Percentiles rank a stretch among this genome's conserved stretches.
Evolutionary conservation across 2,797 vertebrate genomes (phyloP).

Genomic region (Rhinoraja longicauda): DNA sequence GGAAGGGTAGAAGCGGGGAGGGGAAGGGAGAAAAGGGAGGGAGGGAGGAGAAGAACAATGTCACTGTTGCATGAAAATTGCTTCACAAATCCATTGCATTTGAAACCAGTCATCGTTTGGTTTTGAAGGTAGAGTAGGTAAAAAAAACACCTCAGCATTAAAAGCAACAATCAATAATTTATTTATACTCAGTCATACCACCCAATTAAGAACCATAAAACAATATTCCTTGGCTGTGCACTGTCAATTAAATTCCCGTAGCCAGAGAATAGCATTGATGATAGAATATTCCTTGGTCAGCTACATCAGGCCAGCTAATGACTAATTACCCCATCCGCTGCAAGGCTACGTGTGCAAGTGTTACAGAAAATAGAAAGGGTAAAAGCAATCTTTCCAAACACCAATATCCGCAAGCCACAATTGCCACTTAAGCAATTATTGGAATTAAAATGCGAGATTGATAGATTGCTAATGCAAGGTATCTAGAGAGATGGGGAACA

Average conservation of each 20-base stretch:
- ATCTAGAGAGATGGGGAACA: too few relatives aligned
- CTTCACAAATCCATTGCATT: not conserved
- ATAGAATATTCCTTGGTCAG: not conserved
- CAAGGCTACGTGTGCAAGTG: not conserved
- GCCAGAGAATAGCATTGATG: not conserved
- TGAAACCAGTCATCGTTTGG: not conserved
- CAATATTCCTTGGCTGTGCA: not conserved
- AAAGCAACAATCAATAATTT: not conserved
- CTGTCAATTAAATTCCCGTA: not conserved
- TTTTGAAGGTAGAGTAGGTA: not conserved
- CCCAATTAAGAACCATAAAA: not conserved
- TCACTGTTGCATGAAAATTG: not conserved
- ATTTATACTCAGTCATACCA: not conserved
- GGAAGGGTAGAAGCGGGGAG: too few relatives aligned
- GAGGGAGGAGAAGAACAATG: not conserved
- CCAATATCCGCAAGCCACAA: too few relatives aligned
- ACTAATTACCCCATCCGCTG: not conserved
- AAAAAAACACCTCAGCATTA: not conserved
- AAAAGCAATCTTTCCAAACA: not conserved
- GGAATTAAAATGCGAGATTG: too few relatives aligned
- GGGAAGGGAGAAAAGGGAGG: too few relatives aligned
- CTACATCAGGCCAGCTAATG: not conserved
- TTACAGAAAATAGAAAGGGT: too few relatives aligned
- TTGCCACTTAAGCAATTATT: too few relatives aligned
- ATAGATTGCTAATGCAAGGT: too few relatives aligned